phyloP scores from a whole-genome alignment of 2,888 invertebrate genomes.

The Chelonus formosanus region DNA sequence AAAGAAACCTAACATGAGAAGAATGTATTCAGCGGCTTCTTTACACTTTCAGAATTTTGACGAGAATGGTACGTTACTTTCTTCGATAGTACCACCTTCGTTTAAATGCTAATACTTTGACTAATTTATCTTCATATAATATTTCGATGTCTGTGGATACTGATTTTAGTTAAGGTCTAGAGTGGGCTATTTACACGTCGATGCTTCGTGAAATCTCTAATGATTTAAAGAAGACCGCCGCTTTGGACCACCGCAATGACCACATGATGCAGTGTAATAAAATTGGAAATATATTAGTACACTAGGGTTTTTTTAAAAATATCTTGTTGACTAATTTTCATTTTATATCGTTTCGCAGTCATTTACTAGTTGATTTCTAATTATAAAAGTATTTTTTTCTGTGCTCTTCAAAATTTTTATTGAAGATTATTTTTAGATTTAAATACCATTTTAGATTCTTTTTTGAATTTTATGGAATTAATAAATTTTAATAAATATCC shows the following conservation, averaged over 20 bases:
- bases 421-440: no score
- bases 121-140: conserved; percentile 54
- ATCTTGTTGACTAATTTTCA: neutral
- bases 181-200: conserved; percentile 46
- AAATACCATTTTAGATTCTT: no score
- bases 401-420: no score
- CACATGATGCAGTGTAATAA: conserved; percentile 48
- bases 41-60: neutral
- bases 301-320: conserved; percentile 18
- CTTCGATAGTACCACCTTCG: conserved; percentile 43
- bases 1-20: conserved; percentile 8
- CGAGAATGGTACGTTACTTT: conserved; percentile 10
- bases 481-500: no score
- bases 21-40: neutral
- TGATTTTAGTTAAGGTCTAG: neutral
- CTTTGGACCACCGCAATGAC: conserved; percentile 47
- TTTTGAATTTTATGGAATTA: no score
- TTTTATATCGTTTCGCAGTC: no score
- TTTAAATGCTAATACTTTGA: conserved; percentile 55
- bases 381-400: no score
- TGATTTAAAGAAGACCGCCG: conserved; percentile 60
- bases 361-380: no score
- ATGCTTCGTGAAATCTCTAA: conserved; percentile 42
- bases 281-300: conserved; percentile 50
- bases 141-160: conserved; percentile 36